These are phyloP conservation scores for Scophthalmus maximus DNA, from an alignment of 2,113 vertebrate species.

Conservation along the genomic window DNA sequence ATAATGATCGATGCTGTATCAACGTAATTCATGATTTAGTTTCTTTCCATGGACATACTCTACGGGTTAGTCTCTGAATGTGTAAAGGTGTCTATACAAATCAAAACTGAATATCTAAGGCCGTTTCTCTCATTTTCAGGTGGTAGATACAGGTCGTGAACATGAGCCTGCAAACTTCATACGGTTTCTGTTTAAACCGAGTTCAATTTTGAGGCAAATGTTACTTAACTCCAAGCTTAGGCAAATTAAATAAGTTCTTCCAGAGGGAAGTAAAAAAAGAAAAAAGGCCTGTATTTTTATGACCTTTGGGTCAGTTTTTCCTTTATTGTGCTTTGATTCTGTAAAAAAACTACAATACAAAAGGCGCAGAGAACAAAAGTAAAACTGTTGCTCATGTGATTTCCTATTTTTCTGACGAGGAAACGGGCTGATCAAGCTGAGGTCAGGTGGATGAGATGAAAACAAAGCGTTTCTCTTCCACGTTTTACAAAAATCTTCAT, in stretches of 20 bases:
- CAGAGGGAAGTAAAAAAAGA: no score
- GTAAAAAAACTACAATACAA: no score
- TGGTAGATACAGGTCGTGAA: neutral
- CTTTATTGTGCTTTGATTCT: neutral
- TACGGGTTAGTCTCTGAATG: neutral
- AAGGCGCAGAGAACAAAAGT: no score
- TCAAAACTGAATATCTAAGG: neutral
- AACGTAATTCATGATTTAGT: neutral
- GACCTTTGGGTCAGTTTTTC: no score
- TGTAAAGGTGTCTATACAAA: neutral
- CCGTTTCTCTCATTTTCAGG: neutral
- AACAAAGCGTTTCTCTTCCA: neutral
- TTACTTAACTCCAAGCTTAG: no score
- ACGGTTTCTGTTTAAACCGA: no score
- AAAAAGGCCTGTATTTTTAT: no score
- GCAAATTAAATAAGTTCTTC: no score
- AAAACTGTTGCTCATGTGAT: neutral
- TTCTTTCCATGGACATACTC: neutral
- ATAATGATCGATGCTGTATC: neutral
- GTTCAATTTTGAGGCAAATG: no score
- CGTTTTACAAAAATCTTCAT: slow-evolving; percentile 8
- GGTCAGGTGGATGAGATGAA: slow-evolving; percentile 22
- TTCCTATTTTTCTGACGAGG: neutral
- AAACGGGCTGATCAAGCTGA: neutral
- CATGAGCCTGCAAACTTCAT: no score